Evolutionary conservation across 2,797 vertebrate genomes (phyloP), one percentile per base, ranked within the genome.

Genomic region (Anguilla obscura): DNA sequence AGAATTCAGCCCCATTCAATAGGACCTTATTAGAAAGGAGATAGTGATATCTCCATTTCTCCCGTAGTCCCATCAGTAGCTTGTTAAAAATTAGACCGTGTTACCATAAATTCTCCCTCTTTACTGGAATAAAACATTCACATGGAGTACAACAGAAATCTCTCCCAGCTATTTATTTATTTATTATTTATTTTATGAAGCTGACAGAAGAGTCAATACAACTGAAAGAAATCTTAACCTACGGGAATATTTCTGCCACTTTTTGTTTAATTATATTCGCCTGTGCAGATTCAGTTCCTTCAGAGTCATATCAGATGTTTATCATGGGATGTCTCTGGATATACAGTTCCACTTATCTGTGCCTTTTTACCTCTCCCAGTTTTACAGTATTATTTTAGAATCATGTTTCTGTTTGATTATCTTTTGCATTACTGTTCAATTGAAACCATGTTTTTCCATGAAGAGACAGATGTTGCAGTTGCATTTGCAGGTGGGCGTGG

Each of bases 151-250:
- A 74, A 86, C 40, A 16, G 40, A 30, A 71, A 18, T 71, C 40
- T 71, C 71, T 24, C 69, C 30, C 50, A 24, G 14, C 30, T 48
- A 12, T 56, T 56, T 56, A 56, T 56, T 56, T 0, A 12, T 56
- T 56, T 12, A 52, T 52, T 52, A 52, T 52, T 10, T 52, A 52
- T 84, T 16, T 18, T 52, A 2, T 84, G 9, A 27, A 82, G 69
- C 45, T 71, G 87, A 71, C 82, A 24, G 40, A 71, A 40, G n/a
- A 88, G 87, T 54, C 63, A 76, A 45, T 87, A 87, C 10, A 21
- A 52, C 66, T 86, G 40, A 54, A 63, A 85, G 7, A 85, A n/a
- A 4, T 66, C 56, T 63, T 66, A 66, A 14, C 8, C 58, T 66
- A 58, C 7, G 54, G 36, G 30, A 85, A 85, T 74, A 85, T 9